Conservation (phyloP, 2,113 vertebrate genomes). For the Dendrocopos noguchii region DNA sequence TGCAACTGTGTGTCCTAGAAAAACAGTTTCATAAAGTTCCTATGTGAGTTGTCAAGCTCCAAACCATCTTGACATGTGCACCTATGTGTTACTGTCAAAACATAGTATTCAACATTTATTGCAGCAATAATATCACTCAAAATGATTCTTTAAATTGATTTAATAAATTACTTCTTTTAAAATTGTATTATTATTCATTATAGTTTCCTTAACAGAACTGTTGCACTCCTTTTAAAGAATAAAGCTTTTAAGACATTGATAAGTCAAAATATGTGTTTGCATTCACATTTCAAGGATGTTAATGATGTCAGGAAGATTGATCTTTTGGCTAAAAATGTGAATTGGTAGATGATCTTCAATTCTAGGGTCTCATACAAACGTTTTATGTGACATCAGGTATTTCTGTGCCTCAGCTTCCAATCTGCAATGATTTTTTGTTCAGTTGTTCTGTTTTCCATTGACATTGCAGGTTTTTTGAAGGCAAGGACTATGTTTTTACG, state of each 20-base stretch:
- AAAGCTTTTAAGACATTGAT: not conserved
- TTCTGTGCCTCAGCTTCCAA: not conserved
- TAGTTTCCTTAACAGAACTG: not conserved
- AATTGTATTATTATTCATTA: not conserved
- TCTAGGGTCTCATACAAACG: not conserved
- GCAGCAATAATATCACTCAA: not conserved
- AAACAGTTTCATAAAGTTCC: not conserved
- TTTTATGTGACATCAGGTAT: not conserved
- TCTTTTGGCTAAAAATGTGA: not conserved
- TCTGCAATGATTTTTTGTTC: not conserved
- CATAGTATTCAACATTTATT: not conserved
- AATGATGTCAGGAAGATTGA: not conserved
- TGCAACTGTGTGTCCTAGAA: not conserved
- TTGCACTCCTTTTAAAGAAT: not conserved
- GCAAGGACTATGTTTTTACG: not conserved
- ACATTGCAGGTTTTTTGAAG: not conserved
- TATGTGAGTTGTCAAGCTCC: not conserved
- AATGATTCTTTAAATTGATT: not conserved
- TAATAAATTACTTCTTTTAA: not conserved
- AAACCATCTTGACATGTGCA: not conserved
- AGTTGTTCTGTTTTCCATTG: not conserved
- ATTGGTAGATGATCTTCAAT: not conserved
- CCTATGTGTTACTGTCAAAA: not conserved
- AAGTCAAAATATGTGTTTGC: not conserved
- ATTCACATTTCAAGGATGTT: not conserved